Evolutionary conservation across 1,140 invertebrate genomes (phyloP), one percentile per base, ranked within the genome.

Genomic region (Penaeus vannamei): DNA sequence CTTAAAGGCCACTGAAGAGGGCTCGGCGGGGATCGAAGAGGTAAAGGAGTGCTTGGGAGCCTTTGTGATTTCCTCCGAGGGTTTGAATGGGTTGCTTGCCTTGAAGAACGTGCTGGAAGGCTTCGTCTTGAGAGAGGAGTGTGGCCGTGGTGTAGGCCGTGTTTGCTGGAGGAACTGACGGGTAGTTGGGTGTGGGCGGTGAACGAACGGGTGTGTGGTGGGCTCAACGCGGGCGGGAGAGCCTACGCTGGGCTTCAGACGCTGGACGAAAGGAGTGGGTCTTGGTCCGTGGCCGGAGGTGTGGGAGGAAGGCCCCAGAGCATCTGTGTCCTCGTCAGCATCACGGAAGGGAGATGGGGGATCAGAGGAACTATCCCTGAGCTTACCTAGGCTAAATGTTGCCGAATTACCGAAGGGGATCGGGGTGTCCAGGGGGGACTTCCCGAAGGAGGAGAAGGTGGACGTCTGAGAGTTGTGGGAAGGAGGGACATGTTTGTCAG

Each of bases 401-500:
- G 69, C 83, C 10, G 81, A 77, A 72, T 89, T 89, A 29, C 87
- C 87, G 64, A 86, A 86, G 17, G 85, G 85, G 14, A 86, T 80
- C 32, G 85, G 36, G 26, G 76, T 62, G 3, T 80, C 85, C 17
- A 32, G 29, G 23, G 42, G 76, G 64, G 83, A 29, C 22, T 53
- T 72, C 2, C 83, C 83, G 62, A 87, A 87, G 79, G 79, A 62
- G 32, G 79, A 59, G 26, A 87, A 87, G 17, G 23, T 76, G 72
- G 72, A 76, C 32, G 5, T 32, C 72, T 23, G 76, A 46, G 32
- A 23, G 32, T 62, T 83, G 79, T 69, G 86, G 64, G n/a, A 80
- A 62, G 61, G 82, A 87, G 77, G 61, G 26, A 17, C 83, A 53
- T 53, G 53, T 12, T 53, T 53, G 53, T 17, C 2, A 10, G 53